Evolutionary conservation across 2,797 vertebrate species (phyloP), one percentile per base, ranked within the genome.

Genomic region (Falco columbarius): DNA sequence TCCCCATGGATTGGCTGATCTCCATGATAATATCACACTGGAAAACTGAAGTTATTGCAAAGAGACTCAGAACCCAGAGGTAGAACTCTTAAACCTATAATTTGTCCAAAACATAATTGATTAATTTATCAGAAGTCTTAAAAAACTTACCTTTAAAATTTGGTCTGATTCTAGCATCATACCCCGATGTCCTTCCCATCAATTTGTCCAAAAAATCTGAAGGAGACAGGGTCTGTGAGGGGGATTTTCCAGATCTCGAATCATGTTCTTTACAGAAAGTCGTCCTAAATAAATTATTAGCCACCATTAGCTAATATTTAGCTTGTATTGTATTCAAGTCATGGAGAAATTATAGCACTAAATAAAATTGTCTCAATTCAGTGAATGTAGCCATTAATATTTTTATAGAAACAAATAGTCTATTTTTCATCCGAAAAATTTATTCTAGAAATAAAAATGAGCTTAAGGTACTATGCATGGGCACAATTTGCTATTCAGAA

Each of bases 151-250:
- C 99, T 99, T 99, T 99, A 97, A 99, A 99, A 98, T 99, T 99
- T 46, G 99, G 99, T 97, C 99, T 98, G 97, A 99, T 99, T 98
- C 99, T 98, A 94, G 99, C 99, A 96, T 99, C 99, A 92, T 99
- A 99, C 72, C 99, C 99, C 7, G 99, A 99, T 85, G 99, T 99
- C 96, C 98, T 99, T 96, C 99, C 99, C 99, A 99, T 99, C 96
- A 99, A 98, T 96, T 99, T 99, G 97, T 99, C 99, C 98, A 99
- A 98, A 98, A 99, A 99, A 98, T 99, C 99, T 89, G 99, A 99
- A 85, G 99, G 99, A 97, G 99, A 99, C 98, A 99, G 98, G 95
- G 98, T 98, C 97, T 99, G 98, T 81, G 98, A 98, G 95, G 99
- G 98, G 93, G 98, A 98, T 98, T 98, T 98, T 93, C 97, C 98